A percentile compares a stretch with the other conserved stretches of the same genome.
phyloP scores from a whole-genome alignment of 2,797 vertebrate genomes.

The Nyctibius grandis region DNA sequence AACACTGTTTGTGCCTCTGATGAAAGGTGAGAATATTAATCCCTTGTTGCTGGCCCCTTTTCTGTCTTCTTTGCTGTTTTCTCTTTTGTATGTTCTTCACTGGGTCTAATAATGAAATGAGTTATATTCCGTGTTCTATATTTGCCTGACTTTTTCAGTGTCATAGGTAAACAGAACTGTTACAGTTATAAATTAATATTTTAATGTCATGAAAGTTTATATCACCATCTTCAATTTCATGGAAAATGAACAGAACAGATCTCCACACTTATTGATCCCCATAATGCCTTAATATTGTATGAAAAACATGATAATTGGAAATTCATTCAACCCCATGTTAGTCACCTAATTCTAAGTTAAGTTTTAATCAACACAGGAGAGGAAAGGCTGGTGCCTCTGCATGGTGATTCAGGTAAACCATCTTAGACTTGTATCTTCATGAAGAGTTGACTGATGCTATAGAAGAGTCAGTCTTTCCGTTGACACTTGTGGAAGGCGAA shows the following conservation, averaged over 20 bases:
- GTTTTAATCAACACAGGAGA: neutral
- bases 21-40: neutral
- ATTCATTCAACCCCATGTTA: neutral
- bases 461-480: neutral
- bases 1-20: neutral
- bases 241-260: neutral
- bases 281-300: neutral
- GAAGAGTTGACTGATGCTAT: neutral
- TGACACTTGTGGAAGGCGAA: neutral
- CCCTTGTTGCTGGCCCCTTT: neutral
- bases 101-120: neutral
- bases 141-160: neutral
- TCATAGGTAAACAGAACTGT: neutral
- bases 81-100: neutral
- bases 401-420: neutral
- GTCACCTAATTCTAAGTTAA: neutral
- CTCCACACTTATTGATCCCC: neutral
- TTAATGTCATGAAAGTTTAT: neutral
- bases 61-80: neutral
- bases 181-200: neutral
- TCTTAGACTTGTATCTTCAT: neutral
- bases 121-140: neutral
- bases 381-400: neutral
- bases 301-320: neutral
- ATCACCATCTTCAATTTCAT: neutral